A percentile compares a stretch with the other conserved stretches of the same genome.
Conservation (phyloP, 2,888 invertebrate genomes). For the Coleophora deauratella region DNA sequence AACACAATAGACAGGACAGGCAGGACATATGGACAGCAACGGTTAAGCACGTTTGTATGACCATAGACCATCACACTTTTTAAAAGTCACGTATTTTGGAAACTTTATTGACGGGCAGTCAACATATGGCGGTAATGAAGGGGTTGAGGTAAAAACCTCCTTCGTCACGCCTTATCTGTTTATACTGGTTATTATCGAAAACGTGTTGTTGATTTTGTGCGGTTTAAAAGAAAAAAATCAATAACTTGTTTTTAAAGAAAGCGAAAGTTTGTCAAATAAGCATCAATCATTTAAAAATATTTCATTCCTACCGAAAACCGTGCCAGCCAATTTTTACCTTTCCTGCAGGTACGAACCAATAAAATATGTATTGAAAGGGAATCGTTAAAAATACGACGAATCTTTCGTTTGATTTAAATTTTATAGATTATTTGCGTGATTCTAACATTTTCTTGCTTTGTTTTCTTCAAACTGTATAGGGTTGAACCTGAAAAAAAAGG, state of each 20-base stretch:
- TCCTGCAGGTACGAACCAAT: conserved; percentile 44
- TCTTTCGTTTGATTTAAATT: conserved; percentile 43
- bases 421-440: conserved; percentile 53
- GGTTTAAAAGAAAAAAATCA: conserved; percentile 1
- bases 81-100: conserved; percentile 33
- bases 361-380: conserved; percentile 31
- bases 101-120: conserved; percentile 21
- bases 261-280: not conserved
- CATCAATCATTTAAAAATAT: too few relatives aligned
- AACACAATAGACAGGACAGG: conserved; percentile 31
- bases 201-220: conserved; percentile 11
- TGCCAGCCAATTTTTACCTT: conserved; percentile 27
- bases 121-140: conserved; percentile 38
- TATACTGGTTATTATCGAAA: conserved; percentile 26
- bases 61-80: conserved; percentile 24
- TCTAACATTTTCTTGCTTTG: conserved; percentile 16
- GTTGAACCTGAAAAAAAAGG: conserved; percentile 10
- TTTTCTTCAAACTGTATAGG: conserved; percentile 18
- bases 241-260: conserved; percentile 5
- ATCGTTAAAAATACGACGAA: conserved; percentile 6
- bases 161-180: conserved; percentile 44
- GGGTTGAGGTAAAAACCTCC: conserved; percentile 26
- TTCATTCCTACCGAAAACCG: conserved; percentile 13
- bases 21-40: conserved; percentile 41
- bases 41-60: conserved; percentile 23